Evolutionary conservation across 2,113 vertebrate species (phyloP), one percentile per base, ranked within the genome.

Genomic region (Acinonyx jubatus): DNA sequence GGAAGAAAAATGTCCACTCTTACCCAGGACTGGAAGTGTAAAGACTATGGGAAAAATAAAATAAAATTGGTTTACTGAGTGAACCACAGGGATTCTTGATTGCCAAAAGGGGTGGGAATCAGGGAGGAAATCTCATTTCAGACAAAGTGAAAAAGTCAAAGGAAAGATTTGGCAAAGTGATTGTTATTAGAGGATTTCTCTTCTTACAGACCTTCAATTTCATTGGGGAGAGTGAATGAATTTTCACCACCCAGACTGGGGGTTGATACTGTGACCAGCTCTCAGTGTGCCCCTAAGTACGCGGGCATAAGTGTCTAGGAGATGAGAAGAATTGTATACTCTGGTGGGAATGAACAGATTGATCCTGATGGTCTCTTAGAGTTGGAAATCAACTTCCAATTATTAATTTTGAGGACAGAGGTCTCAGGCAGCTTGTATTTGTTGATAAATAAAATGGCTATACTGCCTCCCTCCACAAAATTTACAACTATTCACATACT

Each of bases 201-300:
- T 48, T 80, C 6, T 85, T 27, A 73, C 5, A 38, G 41, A 33
- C 6, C 4, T 65, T 85, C 65, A 36, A 4, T 23, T 81, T 76
- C 45, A 27, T 1, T 16, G 1, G 36, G 29, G 55, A 29, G 4
- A 23, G 0, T 38, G 57, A 18, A 13, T 74, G 14, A n/a, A 57
- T 66, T 89, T 69, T 23, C 31, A 65, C 27, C 36, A 80, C 14
- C 25, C n/a, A 16, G 10, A 23, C 36, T 13, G 5, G 38, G 7
- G 9, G 23, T 1, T 11, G 27, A n/a, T 38, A 9, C 45, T 29
- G 41, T 61, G 73, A 36, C 16, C 4, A 21, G 19, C 66, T 66
- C 2, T 36, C 16, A n/a, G 3, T 23, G 41, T 15, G 3, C 16
- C 2, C 19, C 8, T 16, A 25, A 29, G 6, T 1, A 71, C 3